Evolutionary conservation across 2,797 vertebrate genomes (phyloP).

Genomic region (Meda fulgida): DNA sequence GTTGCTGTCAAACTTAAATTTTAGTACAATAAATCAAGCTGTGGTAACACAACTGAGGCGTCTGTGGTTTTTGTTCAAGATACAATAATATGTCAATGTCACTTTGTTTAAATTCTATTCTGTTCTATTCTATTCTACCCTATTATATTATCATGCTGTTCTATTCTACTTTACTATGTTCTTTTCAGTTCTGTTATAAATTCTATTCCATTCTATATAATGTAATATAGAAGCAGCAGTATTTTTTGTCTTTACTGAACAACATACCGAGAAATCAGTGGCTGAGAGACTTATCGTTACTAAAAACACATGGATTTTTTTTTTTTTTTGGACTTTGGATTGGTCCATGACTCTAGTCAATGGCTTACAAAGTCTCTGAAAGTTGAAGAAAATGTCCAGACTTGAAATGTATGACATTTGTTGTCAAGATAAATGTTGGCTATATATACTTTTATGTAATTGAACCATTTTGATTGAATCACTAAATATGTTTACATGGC

Average conservation of each 20-base stretch:
- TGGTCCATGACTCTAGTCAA: neutral
- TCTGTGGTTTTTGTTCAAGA: slow-evolving; percentile 21
- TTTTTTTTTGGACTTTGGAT: neutral
- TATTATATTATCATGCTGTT: neutral
- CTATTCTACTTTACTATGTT: neutral
- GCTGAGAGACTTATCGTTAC: neutral
- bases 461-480: neutral
- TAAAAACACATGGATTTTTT: neutral
- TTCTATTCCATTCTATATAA: neutral
- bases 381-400: neutral
- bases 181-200: neutral
- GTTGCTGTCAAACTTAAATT: slow-evolving; percentile 45
- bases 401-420: neutral
- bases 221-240: neutral
- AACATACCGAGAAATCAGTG: neutral
- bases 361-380: neutral
- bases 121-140: neutral
- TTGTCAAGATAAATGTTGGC: neutral
- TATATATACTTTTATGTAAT: neutral
- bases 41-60: slow-evolving; percentile 48
- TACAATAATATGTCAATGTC: neutral
- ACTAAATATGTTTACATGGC: neutral
- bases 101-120: neutral
- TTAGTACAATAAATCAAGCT: slow-evolving; percentile 61
- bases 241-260: neutral